Base-by-base conservation (phyloP, 2,888 invertebrate genomes). In the Coleophora deauratella region DNA sequence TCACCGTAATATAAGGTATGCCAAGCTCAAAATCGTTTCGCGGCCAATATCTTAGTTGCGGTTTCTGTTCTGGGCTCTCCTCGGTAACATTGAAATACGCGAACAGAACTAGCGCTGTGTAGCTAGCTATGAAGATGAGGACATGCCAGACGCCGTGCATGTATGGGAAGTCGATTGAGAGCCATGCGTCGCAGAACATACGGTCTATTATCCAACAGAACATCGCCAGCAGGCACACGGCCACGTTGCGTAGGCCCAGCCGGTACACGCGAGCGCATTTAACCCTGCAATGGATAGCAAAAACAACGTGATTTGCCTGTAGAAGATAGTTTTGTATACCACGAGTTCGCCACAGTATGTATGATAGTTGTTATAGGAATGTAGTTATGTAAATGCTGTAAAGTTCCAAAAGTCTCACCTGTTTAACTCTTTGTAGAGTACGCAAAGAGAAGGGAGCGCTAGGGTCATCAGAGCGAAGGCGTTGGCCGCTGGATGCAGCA, bases 61-160 rank as follows among this genome's bases (percentile, higher is more conserved):
- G 91, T 40, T 88, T 88, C 51, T 90, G 89, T 40, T 93, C 90
- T 1, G 93, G 93, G 45, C 88, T 84, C 59, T 93, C 93, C 37
- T 91, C 90, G 40, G 87, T 85, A 0, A 92, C 93, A 55, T 91
- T 90, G 66, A 94, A 93, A 66, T 93, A 95, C 0, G 94, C 93
- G 61, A 91, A 92, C 0, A 94, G 85, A 6, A 94, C 93, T 12
- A 93, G 87, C 10, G 91, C 90, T 4, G 93, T 91, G 57, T 94
- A 94, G 28, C 91, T 89, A 0, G 93, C 91, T 38, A 94, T 91
- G 59, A 93, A 93, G 51, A 93, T 93, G 40, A 94, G 89, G 10
- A 95, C 78, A 67, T 95, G 94, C 94, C 94, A 95, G 12, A 93
- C 85, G 9, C 92, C 93, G 66, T 95, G 94, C 59, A 95, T 86